Percentiles rank a stretch among this genome's conserved stretches.
Evolutionary conservation across 2,797 vertebrate genomes (phyloP).

Genomic region (Anguilla obscura): DNA sequence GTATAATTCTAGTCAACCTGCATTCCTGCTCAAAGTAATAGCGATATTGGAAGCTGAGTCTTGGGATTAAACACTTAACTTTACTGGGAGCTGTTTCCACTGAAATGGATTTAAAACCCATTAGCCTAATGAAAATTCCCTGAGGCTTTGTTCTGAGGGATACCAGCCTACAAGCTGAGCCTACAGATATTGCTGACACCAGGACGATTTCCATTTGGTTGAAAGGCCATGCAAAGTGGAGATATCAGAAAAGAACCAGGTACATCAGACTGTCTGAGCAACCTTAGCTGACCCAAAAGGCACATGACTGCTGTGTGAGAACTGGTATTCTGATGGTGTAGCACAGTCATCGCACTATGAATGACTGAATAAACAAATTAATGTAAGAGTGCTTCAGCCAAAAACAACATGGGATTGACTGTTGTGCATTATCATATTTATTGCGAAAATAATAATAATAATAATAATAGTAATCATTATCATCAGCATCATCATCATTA

Average conservation of each 20-base stretch:
- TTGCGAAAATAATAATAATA: no score
- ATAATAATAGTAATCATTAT: no score
- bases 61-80: slow-evolving; percentile 49
- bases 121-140: slow-evolving; percentile 49
- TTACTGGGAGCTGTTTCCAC: slow-evolving; percentile 42
- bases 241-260: slow-evolving; percentile 11
- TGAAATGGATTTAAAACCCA: slow-evolving; percentile 42
- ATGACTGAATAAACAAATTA: neutral
- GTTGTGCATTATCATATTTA: neutral
- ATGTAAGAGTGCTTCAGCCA: neutral
- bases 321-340: neutral
- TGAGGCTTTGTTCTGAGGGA: slow-evolving; percentile 27
- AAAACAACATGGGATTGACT: neutral
- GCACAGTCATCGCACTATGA: neutral
- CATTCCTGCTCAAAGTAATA: slow-evolving; percentile 39
- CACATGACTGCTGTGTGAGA: neutral
- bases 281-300: neutral
- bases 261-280: neutral
- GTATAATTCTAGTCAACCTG: slow-evolving; percentile 37
- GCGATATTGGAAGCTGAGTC: slow-evolving; percentile 41
- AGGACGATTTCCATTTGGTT: slow-evolving; percentile 27
- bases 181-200: slow-evolving; percentile 13
- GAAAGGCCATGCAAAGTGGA: slow-evolving; percentile 8
- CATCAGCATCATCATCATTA: no score
- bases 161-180: slow-evolving; percentile 14